Percentiles rank a stretch among this genome's conserved stretches.
Conservation (phyloP, 2,888 invertebrate species). For the Machimus rusticus region DNA sequence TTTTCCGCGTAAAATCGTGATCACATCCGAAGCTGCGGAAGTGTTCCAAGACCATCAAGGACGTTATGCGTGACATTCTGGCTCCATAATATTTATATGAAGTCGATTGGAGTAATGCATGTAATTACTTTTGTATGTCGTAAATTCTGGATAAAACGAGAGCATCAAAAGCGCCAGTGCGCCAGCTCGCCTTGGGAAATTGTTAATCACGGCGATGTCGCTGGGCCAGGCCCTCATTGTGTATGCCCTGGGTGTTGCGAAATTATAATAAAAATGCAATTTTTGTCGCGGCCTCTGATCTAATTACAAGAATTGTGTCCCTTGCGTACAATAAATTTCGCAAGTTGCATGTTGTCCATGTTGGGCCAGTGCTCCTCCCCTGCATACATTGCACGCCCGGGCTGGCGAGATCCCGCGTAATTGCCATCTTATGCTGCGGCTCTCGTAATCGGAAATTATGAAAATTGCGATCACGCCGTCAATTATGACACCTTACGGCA, state of each 20-base stretch:
- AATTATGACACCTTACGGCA: slow-evolving; percentile 38
- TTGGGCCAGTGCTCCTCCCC: background rate
- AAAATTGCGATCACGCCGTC: slow-evolving; percentile 8
- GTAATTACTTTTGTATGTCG: background rate
- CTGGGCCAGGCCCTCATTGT: background rate
- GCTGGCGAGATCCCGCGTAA: background rate
- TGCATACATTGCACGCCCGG: background rate
- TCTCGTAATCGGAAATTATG: slow-evolving; percentile 4
- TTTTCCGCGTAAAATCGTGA: background rate
- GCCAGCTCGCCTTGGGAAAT: background rate
- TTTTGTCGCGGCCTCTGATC: slow-evolving; percentile 3
- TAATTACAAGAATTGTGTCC: slow-evolving; percentile 23
- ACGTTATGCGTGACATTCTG: background rate
- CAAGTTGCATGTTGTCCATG: background rate
- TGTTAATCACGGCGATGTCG: background rate
- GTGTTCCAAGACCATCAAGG: background rate
- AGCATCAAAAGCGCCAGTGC: background rate
- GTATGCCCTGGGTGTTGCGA: background rate
- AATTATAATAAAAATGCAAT: slow-evolving; percentile 23
- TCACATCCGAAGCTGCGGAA: background rate
- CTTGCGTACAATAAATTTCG: background rate
- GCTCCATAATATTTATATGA: background rate
- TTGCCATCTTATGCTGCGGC: background rate
- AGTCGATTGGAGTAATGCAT: background rate
- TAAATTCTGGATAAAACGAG: background rate